Evolutionary conservation across 2,113 vertebrate genomes (phyloP).

Genomic region (Chaetodon auriga): DNA sequence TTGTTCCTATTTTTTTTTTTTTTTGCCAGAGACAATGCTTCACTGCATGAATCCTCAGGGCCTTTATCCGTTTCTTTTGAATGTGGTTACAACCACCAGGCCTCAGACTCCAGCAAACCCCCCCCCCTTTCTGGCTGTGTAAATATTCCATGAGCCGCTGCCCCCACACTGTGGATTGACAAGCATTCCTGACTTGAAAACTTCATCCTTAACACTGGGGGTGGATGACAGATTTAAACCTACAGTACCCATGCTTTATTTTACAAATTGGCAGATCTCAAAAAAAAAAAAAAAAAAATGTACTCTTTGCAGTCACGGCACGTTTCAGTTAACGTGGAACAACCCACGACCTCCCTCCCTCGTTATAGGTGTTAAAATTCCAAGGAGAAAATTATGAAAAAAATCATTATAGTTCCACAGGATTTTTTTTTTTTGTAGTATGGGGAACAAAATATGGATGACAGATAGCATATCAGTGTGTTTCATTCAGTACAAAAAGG

Average conservation of each 20-base stretch:
- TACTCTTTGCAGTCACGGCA: not conserved
- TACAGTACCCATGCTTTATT: conserved; percentile 4
- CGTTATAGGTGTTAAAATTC: conserved; percentile 5
- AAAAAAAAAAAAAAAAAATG: not conserved
- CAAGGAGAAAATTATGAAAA: conserved; percentile 1
- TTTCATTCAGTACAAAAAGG: conserved; percentile 57
- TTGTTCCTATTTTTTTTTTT: conserved; percentile 62
- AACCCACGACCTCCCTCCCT: not conserved
- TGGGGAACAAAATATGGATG: conserved; percentile 27
- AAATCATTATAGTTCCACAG: conserved; percentile 17
- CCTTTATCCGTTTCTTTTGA: conserved; percentile 82
- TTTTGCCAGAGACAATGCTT: conserved; percentile 78
- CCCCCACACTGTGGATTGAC: conserved; percentile 69
- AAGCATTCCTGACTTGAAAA: conserved; percentile 68
- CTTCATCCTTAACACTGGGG: conserved; percentile 34
- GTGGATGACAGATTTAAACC: conserved; percentile 35
- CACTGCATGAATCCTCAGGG: conserved; percentile 80
- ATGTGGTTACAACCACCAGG: conserved; percentile 77
- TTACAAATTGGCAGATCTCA: not conserved
- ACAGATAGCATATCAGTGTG: conserved; percentile 33
- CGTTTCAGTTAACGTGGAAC: not conserved
- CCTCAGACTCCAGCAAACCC: conserved; percentile 69
- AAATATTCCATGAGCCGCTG: conserved; percentile 81
- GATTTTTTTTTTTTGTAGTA: conserved; percentile 4
- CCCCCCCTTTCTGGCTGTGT: conserved; percentile 68